These are phyloP conservation scores for Hesperophylax magnus DNA, from an alignment of 1,140 invertebrate genomes.

Conservation along the genomic window DNA sequence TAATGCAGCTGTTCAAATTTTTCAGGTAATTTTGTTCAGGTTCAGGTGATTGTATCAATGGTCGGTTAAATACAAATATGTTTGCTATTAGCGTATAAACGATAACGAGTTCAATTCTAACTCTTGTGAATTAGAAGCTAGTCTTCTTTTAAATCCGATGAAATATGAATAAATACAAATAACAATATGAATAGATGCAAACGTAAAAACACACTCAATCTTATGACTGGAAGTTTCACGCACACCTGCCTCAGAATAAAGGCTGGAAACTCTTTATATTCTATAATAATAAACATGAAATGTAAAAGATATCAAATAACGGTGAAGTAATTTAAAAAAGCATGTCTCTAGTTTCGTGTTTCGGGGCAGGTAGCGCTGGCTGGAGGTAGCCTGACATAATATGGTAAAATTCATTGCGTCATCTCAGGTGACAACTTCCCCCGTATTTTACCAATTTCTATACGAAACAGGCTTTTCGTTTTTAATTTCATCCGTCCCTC, in stretches of 20 bases:
- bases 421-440: conserved; percentile 48
- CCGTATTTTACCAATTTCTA: conserved; percentile 35
- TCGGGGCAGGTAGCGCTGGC: conserved; percentile 51
- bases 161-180: too few species aligned
- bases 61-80: too few species aligned
- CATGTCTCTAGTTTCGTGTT: conserved; percentile 44
- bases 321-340: conserved; percentile 45
- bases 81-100: too few species aligned
- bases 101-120: too few species aligned
- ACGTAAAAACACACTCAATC: not conserved
- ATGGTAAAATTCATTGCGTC: conserved; percentile 51
- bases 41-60: too few species aligned
- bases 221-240: conserved; percentile 16
- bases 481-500: conserved; percentile 26
- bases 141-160: too few species aligned
- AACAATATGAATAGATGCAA: not conserved
- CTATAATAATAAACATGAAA: conserved; percentile 31
- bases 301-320: conserved; percentile 42
- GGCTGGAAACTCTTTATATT: conserved; percentile 17
- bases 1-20: too few species aligned
- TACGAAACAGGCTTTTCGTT: conserved; percentile 16
- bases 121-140: too few species aligned
- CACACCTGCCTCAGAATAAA: conserved; percentile 33
- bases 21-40: too few species aligned
- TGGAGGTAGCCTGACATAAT: conserved; percentile 7